A percentile compares a stretch with the other conserved stretches of the same genome.
phyloP scores from a whole-genome alignment of 2,888 invertebrate genomes.

The Prenolepis imparis region DNA sequence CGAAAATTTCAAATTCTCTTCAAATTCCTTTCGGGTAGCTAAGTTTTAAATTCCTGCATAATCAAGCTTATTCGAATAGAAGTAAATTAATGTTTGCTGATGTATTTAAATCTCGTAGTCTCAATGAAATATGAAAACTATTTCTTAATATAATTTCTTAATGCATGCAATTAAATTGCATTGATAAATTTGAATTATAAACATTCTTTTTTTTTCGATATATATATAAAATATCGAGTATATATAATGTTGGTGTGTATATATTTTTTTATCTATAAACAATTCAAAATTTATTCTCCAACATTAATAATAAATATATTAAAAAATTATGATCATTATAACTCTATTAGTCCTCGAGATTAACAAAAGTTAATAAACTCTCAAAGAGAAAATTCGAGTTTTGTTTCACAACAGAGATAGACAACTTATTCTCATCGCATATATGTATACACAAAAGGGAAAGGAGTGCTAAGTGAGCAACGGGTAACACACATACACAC shows the following conservation, averaged over 20 bases:
- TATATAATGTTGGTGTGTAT: neutral
- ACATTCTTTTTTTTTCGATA: neutral
- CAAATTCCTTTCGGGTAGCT: neutral
- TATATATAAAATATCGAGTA: no score
- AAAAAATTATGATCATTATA: neutral
- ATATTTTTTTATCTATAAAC: neutral
- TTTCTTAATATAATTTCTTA: neutral
- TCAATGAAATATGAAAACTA: neutral
- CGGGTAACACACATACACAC: neutral
- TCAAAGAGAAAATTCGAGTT: neutral
- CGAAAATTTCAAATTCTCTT: neutral
- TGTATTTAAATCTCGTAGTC: neutral
- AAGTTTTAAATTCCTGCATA: neutral
- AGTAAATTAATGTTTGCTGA: neutral
- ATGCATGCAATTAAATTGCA: neutral
- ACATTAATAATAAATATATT: neutral
- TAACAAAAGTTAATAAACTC: neutral
- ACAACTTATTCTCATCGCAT: neutral
- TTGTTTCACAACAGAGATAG: neutral
- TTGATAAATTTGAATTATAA: neutral
- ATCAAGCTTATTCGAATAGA: neutral
- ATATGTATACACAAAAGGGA: neutral
- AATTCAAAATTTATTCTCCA: neutral
- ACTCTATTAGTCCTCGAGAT: neutral
- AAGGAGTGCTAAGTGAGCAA: neutral